Percentiles rank a stretch among this genome's conserved stretches.
These are phyloP conservation scores for Stigmatopora nigra DNA, from an alignment of 2,113 vertebrate species.

Conservation along the genomic window DNA sequence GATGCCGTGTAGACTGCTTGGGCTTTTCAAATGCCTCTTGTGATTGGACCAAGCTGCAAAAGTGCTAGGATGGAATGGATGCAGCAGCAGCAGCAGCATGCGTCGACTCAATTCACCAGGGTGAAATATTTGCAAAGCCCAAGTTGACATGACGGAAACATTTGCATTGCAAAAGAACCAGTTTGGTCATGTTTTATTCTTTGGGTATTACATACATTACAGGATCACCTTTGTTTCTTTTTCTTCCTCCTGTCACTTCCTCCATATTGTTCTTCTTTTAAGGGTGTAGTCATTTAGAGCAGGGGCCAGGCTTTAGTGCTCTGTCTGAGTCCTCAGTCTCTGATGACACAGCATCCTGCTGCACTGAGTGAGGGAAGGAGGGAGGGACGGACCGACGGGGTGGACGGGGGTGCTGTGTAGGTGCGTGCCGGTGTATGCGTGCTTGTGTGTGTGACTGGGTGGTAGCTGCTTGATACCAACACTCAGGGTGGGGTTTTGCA, in stretches of 20 bases:
- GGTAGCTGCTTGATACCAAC: slow-evolving; percentile 19
- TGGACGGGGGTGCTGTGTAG: slow-evolving; percentile 2
- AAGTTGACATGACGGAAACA: background rate
- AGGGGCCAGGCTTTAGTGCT: slow-evolving; percentile 61
- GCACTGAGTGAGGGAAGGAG: slow-evolving; percentile 45
- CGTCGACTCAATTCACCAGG: background rate
- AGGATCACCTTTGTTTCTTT: slow-evolving; percentile 14
- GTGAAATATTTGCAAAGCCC: too few species aligned
- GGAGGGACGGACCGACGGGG: slow-evolving; percentile 15
- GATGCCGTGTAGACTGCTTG: slow-evolving; percentile 52
- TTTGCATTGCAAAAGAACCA: background rate
- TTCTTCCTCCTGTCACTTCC: slow-evolving; percentile 16
- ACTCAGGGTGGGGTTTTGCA: slow-evolving; percentile 21
- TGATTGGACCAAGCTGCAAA: slow-evolving; percentile 47
- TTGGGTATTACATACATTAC: background rate
- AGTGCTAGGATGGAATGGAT: slow-evolving; percentile 14
- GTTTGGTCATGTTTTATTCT: background rate
- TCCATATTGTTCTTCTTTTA: slow-evolving; percentile 15
- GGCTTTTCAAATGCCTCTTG: slow-evolving; percentile 60
- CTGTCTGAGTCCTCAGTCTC: slow-evolving; percentile 66
- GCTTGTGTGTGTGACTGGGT: slow-evolving; percentile 1
- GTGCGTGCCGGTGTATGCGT: slow-evolving; percentile 23
- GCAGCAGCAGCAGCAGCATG: slow-evolving; percentile 4
- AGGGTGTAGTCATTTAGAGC: slow-evolving; percentile 63
- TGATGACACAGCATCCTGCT: slow-evolving; percentile 70